phyloP scores from a whole-genome alignment of 2,113 vertebrate species.

The Ibidorhyncha struthersii region DNA sequence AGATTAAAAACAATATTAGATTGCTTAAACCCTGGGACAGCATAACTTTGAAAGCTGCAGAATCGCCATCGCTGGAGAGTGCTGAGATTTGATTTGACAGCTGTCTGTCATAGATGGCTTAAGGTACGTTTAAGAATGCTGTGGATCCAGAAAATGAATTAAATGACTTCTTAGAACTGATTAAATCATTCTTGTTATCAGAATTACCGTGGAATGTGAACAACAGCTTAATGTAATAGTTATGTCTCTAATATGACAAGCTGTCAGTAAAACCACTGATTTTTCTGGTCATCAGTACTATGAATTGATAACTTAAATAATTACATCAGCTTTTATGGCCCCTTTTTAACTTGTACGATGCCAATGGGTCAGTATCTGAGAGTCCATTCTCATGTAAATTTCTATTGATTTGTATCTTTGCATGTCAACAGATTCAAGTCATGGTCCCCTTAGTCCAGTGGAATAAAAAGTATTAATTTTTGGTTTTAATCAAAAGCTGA shows the following conservation, averaged over 20 bases:
- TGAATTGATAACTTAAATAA: neutral
- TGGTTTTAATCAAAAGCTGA: neutral
- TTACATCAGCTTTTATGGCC: neutral
- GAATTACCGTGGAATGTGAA: neutral
- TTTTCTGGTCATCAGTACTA: neutral
- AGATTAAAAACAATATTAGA: neutral
- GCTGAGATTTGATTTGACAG: neutral
- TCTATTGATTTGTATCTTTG: fast-evolving
- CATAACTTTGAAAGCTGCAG: neutral
- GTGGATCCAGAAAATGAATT: neutral
- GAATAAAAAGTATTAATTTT: neutral
- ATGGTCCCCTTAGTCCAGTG: neutral
- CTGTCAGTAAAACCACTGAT: neutral
- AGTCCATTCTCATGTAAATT: neutral
- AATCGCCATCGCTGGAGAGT: neutral
- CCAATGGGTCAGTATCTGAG: neutral
- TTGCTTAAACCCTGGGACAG: neutral
- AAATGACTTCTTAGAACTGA: neutral
- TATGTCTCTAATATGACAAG: neutral
- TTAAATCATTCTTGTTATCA: neutral
- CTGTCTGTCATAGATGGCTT: neutral
- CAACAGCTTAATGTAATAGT: neutral
- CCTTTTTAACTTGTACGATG: neutral
- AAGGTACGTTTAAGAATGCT: neutral
- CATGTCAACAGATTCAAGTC: neutral